Conservation (phyloP, 2,888 invertebrate species). For the Anthophora plumipes region DNA sequence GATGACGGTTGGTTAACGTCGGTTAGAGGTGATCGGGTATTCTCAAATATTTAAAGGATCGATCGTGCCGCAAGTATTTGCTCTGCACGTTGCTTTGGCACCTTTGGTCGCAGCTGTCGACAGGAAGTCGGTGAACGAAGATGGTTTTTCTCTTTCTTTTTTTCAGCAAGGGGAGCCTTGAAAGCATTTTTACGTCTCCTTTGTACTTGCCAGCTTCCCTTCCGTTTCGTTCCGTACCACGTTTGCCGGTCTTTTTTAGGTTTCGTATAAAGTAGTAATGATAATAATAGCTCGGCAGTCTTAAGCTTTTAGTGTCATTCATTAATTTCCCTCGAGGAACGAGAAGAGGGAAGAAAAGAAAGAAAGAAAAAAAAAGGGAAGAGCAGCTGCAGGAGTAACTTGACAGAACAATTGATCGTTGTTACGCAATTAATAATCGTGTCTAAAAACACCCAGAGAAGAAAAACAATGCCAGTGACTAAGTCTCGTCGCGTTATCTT, state of each 20-base stretch:
- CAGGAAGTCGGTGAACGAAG: neutral
- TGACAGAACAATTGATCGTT: neutral
- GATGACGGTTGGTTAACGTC: constrained; percentile 26
- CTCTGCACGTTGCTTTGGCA: neutral
- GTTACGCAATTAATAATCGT: neutral
- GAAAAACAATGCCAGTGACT: neutral
- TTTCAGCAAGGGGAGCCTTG: neutral
- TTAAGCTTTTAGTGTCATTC: too few species aligned
- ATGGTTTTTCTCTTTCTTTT: neutral
- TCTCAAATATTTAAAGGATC: constrained; percentile 39
- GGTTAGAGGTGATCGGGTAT: neutral
- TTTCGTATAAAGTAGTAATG: neutral
- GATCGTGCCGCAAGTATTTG: constrained; percentile 10
- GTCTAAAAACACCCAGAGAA: too few species aligned
- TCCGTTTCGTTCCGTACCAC: neutral
- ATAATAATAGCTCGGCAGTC: too few species aligned
- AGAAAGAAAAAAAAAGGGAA: too few species aligned
- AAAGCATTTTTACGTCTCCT: constrained; percentile 1
- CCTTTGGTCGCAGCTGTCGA: neutral
- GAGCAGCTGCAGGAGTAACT: too few species aligned
- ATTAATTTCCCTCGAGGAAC: too few species aligned
- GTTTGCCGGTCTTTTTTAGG: neutral
- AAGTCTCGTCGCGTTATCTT: neutral
- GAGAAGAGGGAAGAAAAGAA: too few species aligned
- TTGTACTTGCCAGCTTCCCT: neutral